Percentiles rank a stretch among this genome's conserved stretches.
Conservation (phyloP, 1,140 invertebrate genomes). For the Diabrotica undecimpunctata region DNA sequence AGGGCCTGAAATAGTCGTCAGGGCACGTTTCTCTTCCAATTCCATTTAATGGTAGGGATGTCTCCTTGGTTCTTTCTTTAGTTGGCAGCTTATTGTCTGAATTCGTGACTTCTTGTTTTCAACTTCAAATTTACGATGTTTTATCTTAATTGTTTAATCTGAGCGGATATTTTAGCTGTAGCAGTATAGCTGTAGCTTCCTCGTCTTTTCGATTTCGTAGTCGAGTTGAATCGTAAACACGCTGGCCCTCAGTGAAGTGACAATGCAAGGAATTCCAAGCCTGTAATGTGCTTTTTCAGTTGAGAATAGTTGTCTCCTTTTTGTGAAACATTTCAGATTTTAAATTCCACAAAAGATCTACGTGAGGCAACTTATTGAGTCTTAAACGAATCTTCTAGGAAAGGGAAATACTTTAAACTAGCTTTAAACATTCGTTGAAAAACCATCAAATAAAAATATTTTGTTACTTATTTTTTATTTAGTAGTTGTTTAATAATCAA, state of each 20-base stretch:
- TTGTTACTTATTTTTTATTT: no score
- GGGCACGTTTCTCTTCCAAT: conserved; percentile 16
- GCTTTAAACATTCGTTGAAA: no score
- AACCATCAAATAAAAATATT: no score
- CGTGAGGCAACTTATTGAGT: no score
- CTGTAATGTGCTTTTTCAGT: background rate
- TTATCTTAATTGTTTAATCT: conserved; percentile 24
- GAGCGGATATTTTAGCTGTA: conserved; percentile 8
- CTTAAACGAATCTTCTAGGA: no score
- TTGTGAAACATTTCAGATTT: no score
- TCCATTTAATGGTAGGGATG: conserved; percentile 13
- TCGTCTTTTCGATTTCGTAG: background rate
- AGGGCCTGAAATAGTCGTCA: conserved; percentile 10
- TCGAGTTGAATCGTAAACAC: conserved; percentile 2
- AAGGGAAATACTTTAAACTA: no score
- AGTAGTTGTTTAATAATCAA: no score
- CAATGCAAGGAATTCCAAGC: background rate
- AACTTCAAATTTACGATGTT: conserved; percentile 22
- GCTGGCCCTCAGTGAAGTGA: background rate
- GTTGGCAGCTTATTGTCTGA: conserved; percentile 21
- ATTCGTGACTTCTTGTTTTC: conserved; percentile 21
- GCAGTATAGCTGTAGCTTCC: background rate
- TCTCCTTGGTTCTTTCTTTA: conserved; percentile 10
- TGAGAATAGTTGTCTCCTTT: no score
- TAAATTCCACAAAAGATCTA: no score